Percentiles rank a stretch among this genome's conserved stretches.
These are phyloP conservation scores for Eupsilia transversa DNA, from an alignment of 2,888 invertebrate species.

Conservation along the genomic window DNA sequence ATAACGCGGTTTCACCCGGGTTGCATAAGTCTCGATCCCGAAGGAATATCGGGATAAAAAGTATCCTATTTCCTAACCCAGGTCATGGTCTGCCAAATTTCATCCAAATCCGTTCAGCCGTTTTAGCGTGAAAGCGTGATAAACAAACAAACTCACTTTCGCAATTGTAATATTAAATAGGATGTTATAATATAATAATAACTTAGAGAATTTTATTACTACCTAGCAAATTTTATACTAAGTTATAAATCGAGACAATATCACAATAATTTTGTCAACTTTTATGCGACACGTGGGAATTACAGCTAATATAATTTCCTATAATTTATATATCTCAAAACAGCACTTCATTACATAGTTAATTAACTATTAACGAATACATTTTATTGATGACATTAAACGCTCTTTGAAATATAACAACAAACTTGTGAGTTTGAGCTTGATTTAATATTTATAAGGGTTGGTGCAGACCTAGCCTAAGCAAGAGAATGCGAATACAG, in stretches of 20 bases:
- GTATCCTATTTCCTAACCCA: no score
- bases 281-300: constrained; percentile 16
- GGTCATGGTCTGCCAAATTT: no score
- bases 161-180: no score
- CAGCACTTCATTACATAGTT: constrained; percentile 6
- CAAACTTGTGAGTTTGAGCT: constrained; percentile 22
- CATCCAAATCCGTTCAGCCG: no score
- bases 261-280: constrained; percentile 30
- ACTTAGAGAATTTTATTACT: constrained; percentile 16
- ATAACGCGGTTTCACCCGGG: no score
- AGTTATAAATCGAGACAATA: constrained; percentile 23
- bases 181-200: no score
- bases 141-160: no score
- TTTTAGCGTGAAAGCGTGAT: no score
- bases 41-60: no score
- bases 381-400: constrained; percentile 31
- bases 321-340: constrained; percentile 22
- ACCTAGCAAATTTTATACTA: neutral
- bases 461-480: neutral
- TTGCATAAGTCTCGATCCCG: no score
- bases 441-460: neutral
- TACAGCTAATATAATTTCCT: constrained; percentile 7
- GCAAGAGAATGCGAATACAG: neutral
- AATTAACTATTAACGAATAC: constrained; percentile 2
- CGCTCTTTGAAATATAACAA: constrained; percentile 22